Base-by-base conservation (phyloP, 2,113 vertebrate species). In the Butorides virescens region DNA sequence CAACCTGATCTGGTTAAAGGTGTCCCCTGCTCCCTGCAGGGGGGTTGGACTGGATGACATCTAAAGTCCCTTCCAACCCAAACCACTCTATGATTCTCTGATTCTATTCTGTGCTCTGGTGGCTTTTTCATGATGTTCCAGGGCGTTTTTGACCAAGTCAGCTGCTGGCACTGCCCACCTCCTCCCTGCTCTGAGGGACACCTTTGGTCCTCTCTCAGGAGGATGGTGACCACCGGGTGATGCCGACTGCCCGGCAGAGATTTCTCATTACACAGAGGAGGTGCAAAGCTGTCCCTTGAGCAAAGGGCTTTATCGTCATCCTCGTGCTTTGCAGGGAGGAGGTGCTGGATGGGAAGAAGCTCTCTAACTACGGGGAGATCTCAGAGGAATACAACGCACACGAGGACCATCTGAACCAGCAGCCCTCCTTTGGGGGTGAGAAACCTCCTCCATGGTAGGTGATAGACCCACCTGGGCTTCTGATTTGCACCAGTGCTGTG, bases 401-500 rank as follows among this genome's bases (percentile, higher is more conserved):
- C 22, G 15, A 50, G 47, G 25, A 86, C 29, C 58, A 49, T 34
- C 21, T 26, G 78, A 86, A 53, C 39, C 78, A 71, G 21, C 15
- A 80, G 34, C 39, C 13, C 5, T 23, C 37, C 50, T 78, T 62
- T 1, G 0, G 25, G 13, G 27, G 9, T 15, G 9, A 71, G 25
- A 47, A 34, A 75, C 37, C 12, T n/a, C 42, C 62, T 56, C 32
- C 11, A 7, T 7, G n/a, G 59, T 44, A 27, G 25, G 25, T 37
- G 61, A 37, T 6, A 44, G 80, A 44, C 11, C 20, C 8, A 1
- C 9, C 20, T 11, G 47, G 39, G 61, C 47, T 77, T n/a, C 36
- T 72, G 47, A 23, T 56, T 66, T 73, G 19, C 20, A 72, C 50
- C 34, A 18, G 1, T 0, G 0, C 47, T 32, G 17, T 16, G n/a